Evolutionary conservation across 2,113 vertebrate genomes (phyloP).

Genomic region (Nibea albiflora): DNA sequence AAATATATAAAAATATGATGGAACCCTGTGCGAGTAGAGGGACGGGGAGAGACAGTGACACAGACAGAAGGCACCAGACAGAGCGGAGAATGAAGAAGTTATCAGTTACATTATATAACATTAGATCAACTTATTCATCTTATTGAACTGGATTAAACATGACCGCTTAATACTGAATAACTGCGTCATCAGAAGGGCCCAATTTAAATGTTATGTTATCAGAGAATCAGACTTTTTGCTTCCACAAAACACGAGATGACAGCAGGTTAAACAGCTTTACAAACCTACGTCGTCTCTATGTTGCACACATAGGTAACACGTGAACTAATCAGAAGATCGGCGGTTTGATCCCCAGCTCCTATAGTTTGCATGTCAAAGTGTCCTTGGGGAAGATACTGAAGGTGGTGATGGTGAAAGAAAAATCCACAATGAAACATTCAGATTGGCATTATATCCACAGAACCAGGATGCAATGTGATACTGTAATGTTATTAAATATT

Average conservation of each 20-base stretch:
- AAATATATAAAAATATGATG: slow-evolving; percentile 31
- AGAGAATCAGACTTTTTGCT: neutral
- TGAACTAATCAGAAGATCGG: no score
- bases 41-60: neutral
- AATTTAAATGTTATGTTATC: neutral
- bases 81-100: neutral
- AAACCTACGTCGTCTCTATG: neutral
- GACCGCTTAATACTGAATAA: neutral
- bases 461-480: no score
- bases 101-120: slow-evolving; percentile 6
- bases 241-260: neutral
- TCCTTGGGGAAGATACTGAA: no score
- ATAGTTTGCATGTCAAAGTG: no score
- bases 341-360: no score
- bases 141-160: neutral
- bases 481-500: no score
- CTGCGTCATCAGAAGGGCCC: neutral
- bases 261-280: neutral
- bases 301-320: no score
- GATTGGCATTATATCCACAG: no score
- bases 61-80: neutral
- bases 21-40: slow-evolving; percentile 7
- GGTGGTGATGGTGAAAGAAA: no score
- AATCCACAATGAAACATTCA: no score
- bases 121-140: neutral